phyloP scores from a whole-genome alignment of 2,113 vertebrate genomes.

The Tyto alba region DNA sequence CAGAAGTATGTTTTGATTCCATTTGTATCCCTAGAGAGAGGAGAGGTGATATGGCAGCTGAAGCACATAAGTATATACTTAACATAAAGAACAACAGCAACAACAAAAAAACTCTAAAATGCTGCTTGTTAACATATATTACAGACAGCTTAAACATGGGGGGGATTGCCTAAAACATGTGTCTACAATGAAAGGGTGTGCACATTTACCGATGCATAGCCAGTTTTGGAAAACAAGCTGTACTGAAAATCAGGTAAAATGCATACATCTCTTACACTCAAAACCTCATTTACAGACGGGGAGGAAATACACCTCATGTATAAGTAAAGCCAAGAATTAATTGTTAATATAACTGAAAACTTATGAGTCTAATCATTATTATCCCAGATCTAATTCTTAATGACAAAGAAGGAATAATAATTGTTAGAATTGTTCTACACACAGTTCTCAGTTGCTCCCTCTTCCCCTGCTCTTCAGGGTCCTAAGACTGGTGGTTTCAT shows the following conservation, averaged over 20 bases:
- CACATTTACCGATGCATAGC: neutral
- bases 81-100: neutral
- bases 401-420: neutral
- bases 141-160: neutral
- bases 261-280: neutral
- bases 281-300: neutral
- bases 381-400: neutral
- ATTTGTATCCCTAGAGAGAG: neutral
- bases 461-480: neutral
- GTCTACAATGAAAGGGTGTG: neutral
- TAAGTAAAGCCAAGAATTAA: neutral
- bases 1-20: neutral
- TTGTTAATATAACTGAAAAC: neutral
- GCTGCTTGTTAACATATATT: neutral
- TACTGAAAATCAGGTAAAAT: neutral
- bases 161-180: accelerated
- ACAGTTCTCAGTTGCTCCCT: neutral
- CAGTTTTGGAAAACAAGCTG: neutral
- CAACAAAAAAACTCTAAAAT: neutral
- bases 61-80: neutral
- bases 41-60: neutral
- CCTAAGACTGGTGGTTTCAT: neutral
- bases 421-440: neutral
- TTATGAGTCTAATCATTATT: neutral
- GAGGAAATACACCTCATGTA: neutral